Evolutionary conservation across 2,888 invertebrate species (phyloP).

Genomic region (Megamerina dolium): DNA sequence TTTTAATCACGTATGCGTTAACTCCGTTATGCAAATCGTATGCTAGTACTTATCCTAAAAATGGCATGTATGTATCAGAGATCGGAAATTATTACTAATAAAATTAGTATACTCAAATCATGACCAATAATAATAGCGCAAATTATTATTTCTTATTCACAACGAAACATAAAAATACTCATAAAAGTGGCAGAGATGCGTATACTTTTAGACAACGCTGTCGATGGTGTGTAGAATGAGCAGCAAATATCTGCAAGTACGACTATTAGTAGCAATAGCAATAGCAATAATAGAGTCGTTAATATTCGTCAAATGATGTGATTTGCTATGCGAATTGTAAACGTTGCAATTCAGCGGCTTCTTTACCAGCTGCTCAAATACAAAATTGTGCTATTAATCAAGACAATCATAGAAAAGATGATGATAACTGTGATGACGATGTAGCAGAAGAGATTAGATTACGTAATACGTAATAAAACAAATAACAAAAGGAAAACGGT

Average conservation of each 20-base stretch:
- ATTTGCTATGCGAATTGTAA: constrained; percentile 36
- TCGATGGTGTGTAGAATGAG: constrained; percentile 25
- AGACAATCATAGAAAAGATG: neutral
- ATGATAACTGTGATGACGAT: neutral
- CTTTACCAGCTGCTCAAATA: neutral
- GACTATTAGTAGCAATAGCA: neutral
- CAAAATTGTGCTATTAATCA: neutral
- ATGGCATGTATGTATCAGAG: too few relatives aligned
- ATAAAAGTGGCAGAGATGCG: constrained; percentile 61
- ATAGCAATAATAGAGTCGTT: neutral
- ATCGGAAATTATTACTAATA: too few relatives aligned
- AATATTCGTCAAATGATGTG: constrained; percentile 13
- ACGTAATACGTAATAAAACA: neutral
- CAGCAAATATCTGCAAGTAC: constrained; percentile 11
- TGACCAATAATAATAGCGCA: too few relatives aligned
- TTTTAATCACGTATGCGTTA: too few relatives aligned
- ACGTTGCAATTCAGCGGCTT: constrained; percentile 25
- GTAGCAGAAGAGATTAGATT: neutral
- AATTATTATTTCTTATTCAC: too few relatives aligned
- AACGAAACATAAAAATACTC: too few relatives aligned
- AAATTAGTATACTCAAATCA: too few relatives aligned
- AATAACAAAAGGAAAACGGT: constrained; percentile 54
- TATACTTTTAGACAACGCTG: constrained; percentile 37
- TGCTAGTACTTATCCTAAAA: too few relatives aligned
- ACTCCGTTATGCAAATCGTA: too few relatives aligned